Evolutionary conservation across 2,113 vertebrate species (phyloP).

Genomic region (Bostrychus sinensis): DNA sequence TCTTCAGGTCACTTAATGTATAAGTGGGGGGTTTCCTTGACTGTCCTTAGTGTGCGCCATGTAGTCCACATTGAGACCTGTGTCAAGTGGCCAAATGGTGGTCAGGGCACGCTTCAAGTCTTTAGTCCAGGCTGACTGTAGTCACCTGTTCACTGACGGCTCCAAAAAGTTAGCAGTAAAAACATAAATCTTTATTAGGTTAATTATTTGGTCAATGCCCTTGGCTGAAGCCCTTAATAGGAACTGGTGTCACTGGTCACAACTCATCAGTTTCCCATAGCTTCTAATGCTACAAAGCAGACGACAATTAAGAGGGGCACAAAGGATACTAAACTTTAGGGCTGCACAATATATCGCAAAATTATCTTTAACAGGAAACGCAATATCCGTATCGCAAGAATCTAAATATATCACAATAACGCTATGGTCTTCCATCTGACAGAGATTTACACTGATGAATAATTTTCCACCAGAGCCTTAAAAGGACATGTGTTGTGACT

Average conservation of each 20-base stretch:
- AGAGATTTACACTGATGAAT: too few species aligned
- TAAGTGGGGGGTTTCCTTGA: conserved; percentile 33
- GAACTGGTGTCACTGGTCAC: neutral
- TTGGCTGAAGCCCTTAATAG: neutral
- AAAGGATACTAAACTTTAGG: neutral
- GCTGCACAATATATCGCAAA: neutral
- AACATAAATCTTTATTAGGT: conserved; percentile 1
- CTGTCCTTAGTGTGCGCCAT: neutral
- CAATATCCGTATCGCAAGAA: too few species aligned
- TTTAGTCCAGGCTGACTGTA: neutral
- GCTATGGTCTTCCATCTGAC: too few species aligned
- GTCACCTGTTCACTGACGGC: neutral
- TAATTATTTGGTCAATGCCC: neutral
- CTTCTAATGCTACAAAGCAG: neutral
- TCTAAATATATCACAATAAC: too few species aligned
- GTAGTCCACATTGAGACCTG: too few species aligned
- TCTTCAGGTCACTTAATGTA: conserved; percentile 34
- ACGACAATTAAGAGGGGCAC: neutral
- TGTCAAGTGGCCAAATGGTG: too few species aligned
- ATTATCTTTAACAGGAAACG: too few species aligned
- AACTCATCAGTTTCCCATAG: neutral
- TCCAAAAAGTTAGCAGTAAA: neutral
- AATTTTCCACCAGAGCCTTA: too few species aligned
- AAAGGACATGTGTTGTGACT: too few species aligned
- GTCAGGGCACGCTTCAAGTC: too few species aligned